Conservation (phyloP, 2,888 invertebrate species). For the Cecidostiba fungosa region DNA sequence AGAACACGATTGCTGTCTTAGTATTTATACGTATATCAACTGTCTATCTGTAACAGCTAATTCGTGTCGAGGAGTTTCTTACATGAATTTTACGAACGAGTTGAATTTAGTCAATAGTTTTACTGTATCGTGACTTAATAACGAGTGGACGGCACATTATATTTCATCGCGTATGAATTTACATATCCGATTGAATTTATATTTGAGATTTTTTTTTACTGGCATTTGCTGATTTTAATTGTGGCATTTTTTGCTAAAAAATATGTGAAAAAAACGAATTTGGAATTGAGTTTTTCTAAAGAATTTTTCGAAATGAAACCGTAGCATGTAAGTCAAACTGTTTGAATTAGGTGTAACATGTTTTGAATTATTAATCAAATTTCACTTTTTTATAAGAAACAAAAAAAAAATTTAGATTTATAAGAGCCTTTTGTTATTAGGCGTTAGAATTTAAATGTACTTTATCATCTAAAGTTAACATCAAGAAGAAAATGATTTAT, state of each 20-base stretch:
- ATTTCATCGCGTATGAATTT: not conserved
- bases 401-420: not conserved
- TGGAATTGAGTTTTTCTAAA: not conserved
- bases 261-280: not conserved
- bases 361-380: not conserved
- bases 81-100: not conserved
- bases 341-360: constrained; percentile 24
- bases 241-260: not conserved
- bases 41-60: not conserved
- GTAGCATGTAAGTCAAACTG: constrained; percentile 2
- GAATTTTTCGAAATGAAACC: not conserved
- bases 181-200: not conserved
- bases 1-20: not conserved
- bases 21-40: constrained; percentile 23
- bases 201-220: not conserved
- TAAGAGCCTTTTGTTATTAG: not conserved
- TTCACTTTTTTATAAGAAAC: not conserved
- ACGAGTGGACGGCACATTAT: not conserved
- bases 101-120: constrained; percentile 13
- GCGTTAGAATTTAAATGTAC: not conserved
- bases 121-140: not conserved
- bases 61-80: not conserved
- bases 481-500: not conserved
- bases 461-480: not conserved
- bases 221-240: not conserved